phyloP scores from a whole-genome alignment of 2,888 invertebrate species.

The Dyspetes luteomarginatus region DNA sequence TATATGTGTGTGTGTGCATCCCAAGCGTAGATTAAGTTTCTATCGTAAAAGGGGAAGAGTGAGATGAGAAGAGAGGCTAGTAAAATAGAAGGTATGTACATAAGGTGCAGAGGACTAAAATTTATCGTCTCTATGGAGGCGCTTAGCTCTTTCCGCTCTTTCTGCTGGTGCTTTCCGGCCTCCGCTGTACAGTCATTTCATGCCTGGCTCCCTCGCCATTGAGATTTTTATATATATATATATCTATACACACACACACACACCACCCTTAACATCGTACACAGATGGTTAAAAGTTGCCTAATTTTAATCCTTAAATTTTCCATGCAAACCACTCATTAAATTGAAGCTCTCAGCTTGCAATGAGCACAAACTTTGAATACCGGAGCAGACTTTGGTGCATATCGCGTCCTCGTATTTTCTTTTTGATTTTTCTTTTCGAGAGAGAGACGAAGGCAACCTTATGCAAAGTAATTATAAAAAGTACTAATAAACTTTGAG shows the following conservation, averaged over 20 bases:
- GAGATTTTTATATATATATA: background rate
- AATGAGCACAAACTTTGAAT: constrained; percentile 36
- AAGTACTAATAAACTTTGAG: too few species aligned
- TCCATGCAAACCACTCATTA: constrained; percentile 4
- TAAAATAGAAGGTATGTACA: background rate
- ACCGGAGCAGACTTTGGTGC: too few species aligned
- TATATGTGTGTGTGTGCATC: background rate
- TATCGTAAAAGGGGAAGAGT: background rate
- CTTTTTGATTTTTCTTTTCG: too few species aligned
- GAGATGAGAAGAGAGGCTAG: background rate
- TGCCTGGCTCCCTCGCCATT: background rate
- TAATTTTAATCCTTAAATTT: constrained; percentile 49
- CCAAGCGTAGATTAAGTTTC: background rate
- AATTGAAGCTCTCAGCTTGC: constrained; percentile 14
- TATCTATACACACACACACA: background rate
- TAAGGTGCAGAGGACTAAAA: background rate
- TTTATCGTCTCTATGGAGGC: background rate
- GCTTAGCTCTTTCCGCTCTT: constrained; percentile 13
- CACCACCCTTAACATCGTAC: background rate
- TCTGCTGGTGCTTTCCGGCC: background rate
- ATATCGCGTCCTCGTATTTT: too few species aligned
- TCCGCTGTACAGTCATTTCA: background rate
- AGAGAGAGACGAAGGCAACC: too few species aligned
- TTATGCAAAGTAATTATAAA: too few species aligned
- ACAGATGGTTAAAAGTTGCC: constrained; percentile 13